A percentile compares a stretch with the other conserved stretches of the same genome.
Conservation (phyloP, 2,113 vertebrate species). For the Macaca mulatta region DNA sequence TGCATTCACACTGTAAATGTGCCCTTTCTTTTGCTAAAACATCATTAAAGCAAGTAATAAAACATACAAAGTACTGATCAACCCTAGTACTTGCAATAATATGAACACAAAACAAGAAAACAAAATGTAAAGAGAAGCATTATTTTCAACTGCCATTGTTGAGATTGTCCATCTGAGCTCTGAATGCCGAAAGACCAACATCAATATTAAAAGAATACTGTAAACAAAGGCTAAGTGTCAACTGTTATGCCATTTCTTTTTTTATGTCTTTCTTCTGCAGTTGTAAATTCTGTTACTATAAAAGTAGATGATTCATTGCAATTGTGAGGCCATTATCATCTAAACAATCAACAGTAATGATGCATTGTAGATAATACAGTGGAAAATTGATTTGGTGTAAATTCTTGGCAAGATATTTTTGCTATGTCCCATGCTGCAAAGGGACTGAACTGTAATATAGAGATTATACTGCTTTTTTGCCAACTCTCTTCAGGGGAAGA, state of each 20-base stretch:
- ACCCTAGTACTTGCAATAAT: background rate
- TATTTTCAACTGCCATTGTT: conserved; percentile 31
- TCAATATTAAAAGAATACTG: conserved; percentile 9
- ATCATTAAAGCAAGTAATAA: conserved; percentile 54
- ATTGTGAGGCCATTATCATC: conserved; percentile 67
- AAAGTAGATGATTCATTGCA: conserved; percentile 69
- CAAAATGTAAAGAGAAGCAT: background rate
- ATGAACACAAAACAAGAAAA: conserved; percentile 21
- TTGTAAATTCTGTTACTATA: conserved; percentile 65
- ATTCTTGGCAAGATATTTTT: conserved; percentile 57
- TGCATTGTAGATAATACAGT: conserved; percentile 70
- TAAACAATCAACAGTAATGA: conserved; percentile 74
- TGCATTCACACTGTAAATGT: background rate
- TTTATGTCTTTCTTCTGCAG: conserved; percentile 37
- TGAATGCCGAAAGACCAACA: background rate
- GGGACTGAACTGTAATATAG: background rate
- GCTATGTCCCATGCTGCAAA: background rate
- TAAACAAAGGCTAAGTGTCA: conserved; percentile 62
- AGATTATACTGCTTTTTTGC: conserved; percentile 50
- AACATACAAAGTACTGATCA: background rate
- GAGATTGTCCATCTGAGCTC: conserved; percentile 3
- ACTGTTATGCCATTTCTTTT: conserved; percentile 29
- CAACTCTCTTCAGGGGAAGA: conserved; percentile 5
- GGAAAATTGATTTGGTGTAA: conserved; percentile 72
- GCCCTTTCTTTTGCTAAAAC: background rate